A percentile compares a stretch with the other conserved stretches of the same genome.
phyloP scores from a whole-genome alignment of 2,113 vertebrate genomes.

The Leucoraja erinaceus region DNA sequence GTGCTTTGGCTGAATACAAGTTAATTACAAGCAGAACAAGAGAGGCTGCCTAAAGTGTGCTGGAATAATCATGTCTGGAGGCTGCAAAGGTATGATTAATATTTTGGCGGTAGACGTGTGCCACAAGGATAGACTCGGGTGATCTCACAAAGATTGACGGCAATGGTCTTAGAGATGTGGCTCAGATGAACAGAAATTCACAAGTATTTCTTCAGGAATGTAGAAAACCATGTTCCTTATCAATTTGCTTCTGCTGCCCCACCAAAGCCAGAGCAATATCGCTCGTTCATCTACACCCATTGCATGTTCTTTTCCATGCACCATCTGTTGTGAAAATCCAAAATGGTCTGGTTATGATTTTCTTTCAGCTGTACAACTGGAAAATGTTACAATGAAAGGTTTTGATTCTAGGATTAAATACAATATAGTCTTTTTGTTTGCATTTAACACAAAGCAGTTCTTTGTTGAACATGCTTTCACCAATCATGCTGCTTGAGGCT shows the following conservation, averaged over 20 bases:
- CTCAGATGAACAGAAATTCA: too few relatives aligned
- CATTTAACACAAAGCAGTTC: background rate
- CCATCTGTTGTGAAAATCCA: background rate
- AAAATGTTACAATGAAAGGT: background rate
- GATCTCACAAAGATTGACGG: too few relatives aligned
- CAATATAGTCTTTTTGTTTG: background rate
- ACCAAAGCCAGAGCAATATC: background rate
- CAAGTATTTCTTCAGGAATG: background rate
- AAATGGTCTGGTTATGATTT: background rate
- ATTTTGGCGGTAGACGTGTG: too few relatives aligned
- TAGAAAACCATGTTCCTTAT: background rate
- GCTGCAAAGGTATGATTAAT: too few relatives aligned
- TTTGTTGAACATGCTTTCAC: background rate
- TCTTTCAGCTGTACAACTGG: slow-evolving; percentile 14
- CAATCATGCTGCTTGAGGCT: background rate
- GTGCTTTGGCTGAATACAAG: too few relatives aligned
- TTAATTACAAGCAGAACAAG: too few relatives aligned
- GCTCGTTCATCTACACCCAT: background rate
- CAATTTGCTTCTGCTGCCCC: background rate
- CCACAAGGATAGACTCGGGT: too few relatives aligned
- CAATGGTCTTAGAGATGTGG: too few relatives aligned
- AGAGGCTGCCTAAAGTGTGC: too few relatives aligned
- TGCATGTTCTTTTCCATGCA: background rate
- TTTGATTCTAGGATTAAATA: slow-evolving; percentile 1
- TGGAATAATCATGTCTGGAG: too few relatives aligned